Conservation (phyloP, 92 coral and sea anemone species). For the Actinernus sp. region DNA sequence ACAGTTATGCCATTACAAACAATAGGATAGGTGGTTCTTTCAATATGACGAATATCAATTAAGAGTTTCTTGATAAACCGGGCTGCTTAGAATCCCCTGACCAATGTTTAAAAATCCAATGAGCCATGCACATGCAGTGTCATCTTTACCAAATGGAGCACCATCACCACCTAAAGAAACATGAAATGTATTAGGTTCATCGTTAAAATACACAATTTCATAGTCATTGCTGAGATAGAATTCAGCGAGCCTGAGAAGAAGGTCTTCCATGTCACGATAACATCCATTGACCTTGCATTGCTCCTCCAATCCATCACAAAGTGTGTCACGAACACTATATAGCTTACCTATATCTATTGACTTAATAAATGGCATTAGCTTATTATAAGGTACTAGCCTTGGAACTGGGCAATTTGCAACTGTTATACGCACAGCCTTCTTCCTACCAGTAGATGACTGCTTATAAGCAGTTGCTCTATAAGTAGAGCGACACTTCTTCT, state of each 20-base stretch:
- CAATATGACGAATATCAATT: too few relatives aligned
- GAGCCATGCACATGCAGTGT: constrained; percentile 54
- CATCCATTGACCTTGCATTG: constrained; percentile 63
- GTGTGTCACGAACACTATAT: constrained; percentile 56
- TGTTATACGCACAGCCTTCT: constrained; percentile 18
- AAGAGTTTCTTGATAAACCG: constrained; percentile 14
- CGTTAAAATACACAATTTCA: constrained; percentile 27
- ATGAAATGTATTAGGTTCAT: constrained; percentile 31
- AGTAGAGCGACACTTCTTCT: constrained; percentile 15
- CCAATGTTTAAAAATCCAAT: constrained; percentile 51
- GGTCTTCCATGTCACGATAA: constrained; percentile 35
- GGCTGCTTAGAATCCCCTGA: constrained; percentile 25
- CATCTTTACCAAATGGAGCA: constrained; percentile 66
- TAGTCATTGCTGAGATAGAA: constrained; percentile 38
- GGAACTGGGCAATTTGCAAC: constrained; percentile 31
- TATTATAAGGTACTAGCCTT: constrained; percentile 43
- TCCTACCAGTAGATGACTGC: background rate
- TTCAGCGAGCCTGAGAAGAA: constrained; percentile 35
- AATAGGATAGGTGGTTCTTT: too few relatives aligned
- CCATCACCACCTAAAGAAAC: constrained; percentile 62
- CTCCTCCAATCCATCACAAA: constrained; percentile 54
- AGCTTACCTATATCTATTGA: constrained; percentile 61
- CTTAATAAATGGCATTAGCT: constrained; percentile 55
- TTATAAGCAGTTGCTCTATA: constrained; percentile 14
- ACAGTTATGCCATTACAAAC: too few relatives aligned